Percentiles rank a stretch among this genome's conserved stretches.
Conservation (phyloP, 2,888 invertebrate genomes). For the Trichopria drosophilae region DNA sequence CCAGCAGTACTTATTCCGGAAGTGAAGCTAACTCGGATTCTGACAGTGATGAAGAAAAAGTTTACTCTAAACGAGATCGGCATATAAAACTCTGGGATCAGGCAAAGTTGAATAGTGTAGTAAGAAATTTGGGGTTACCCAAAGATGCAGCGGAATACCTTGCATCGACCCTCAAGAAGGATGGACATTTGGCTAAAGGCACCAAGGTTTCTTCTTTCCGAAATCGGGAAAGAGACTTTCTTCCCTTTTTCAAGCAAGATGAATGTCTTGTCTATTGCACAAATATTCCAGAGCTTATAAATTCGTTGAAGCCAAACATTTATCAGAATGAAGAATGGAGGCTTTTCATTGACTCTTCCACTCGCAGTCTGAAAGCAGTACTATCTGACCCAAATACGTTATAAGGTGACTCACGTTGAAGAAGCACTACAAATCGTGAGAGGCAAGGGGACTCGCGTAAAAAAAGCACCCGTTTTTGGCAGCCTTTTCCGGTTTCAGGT, state of each 20-base stretch:
- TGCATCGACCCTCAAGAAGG: not conserved
- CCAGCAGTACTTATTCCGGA: no score
- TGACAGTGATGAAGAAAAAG: no score
- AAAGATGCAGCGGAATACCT: conserved; percentile 11
- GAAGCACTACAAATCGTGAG: no score
- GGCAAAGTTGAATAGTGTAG: conserved; percentile 7
- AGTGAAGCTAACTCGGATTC: no score
- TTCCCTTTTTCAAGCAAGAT: conserved; percentile 1
- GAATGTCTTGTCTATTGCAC: not conserved
- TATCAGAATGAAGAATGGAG: conserved; percentile 2
- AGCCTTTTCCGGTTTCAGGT: no score
- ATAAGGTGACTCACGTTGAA: no score
- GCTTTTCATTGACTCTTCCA: conserved; percentile 3
- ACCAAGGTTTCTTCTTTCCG: not conserved
- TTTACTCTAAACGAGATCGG: no score
- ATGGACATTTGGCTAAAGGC: conserved; percentile 4
- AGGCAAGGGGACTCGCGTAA: no score
- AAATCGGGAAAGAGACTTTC: not conserved
- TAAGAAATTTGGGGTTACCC: conserved; percentile 9
- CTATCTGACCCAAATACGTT: no score
- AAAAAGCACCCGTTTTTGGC: no score
- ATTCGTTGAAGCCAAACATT: conserved; percentile 1
- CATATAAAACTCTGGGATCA: no score
- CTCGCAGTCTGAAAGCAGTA: conserved; percentile 1
- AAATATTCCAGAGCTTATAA: not conserved